phyloP scores from a whole-genome alignment of 2,888 invertebrate genomes.

The Cheilosia scutellata region DNA sequence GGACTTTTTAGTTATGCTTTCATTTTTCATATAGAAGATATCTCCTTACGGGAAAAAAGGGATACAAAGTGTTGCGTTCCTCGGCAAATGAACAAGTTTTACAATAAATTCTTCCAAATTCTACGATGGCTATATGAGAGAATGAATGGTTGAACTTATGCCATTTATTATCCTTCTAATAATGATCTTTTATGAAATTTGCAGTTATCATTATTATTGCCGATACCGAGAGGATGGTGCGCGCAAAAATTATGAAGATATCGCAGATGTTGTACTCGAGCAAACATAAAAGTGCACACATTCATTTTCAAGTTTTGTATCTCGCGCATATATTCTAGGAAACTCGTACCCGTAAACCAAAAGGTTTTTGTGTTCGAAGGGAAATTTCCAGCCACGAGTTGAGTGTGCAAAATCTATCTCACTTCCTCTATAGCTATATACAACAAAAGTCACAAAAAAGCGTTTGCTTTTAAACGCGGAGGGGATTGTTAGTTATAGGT shows the following conservation, averaged over 20 bases:
- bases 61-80: constrained; percentile 44
- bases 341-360: not conserved
- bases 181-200: constrained; percentile 65
- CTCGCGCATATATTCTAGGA: too few relatives aligned
- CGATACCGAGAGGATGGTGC: constrained; percentile 14
- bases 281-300: constrained; percentile 34
- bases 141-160: constrained; percentile 58
- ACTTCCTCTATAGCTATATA: constrained; percentile 17
- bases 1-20: constrained; percentile 30
- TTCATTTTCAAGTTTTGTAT: constrained; percentile 28
- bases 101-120: constrained; percentile 60
- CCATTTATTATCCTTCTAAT: constrained; percentile 64
- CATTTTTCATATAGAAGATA: not conserved
- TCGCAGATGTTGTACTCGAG: not conserved
- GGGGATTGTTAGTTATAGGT: too few relatives aligned
- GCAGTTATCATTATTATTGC: constrained; percentile 60
- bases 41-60: not conserved
- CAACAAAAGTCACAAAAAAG: constrained; percentile 22
- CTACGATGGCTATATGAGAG: constrained; percentile 49
- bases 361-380: constrained; percentile 11
- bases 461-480: too few relatives aligned
- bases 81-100: constrained; percentile 57
- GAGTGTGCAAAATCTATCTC: not conserved
- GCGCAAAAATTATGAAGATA: not conserved
- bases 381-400: constrained; percentile 26